A percentile compares a stretch with the other conserved stretches of the same genome.
phyloP scores from a whole-genome alignment of 92 coral and sea anemone species.

The Epizoanthus ramosus region DNA sequence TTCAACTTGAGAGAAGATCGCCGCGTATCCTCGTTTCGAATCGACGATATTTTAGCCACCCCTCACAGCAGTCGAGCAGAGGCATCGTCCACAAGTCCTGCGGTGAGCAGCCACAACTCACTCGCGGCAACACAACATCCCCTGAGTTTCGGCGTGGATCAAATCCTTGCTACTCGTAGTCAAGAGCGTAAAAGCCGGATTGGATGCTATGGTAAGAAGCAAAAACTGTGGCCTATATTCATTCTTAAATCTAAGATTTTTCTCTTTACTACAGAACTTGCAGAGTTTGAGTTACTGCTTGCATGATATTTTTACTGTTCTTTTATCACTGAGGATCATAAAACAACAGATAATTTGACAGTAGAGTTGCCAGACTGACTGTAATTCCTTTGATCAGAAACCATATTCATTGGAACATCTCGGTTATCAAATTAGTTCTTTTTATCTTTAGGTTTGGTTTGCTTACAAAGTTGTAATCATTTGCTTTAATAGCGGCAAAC shows the following conservation, averaged over 20 bases:
- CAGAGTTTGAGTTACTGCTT: slow-evolving; percentile 20
- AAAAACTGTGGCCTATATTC: no score
- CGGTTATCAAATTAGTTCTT: not conserved
- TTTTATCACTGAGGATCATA: slow-evolving; percentile 44
- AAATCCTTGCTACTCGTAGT: slow-evolving; percentile 69
- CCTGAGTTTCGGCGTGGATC: slow-evolving; percentile 88
- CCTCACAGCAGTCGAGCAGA: slow-evolving; percentile 56
- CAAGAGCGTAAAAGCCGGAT: slow-evolving; percentile 66
- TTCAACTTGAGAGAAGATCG: slow-evolving; percentile 52
- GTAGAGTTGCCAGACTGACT: not conserved
- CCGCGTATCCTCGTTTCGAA: slow-evolving; percentile 83
- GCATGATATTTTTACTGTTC: slow-evolving; percentile 11
- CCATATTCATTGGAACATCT: not conserved
- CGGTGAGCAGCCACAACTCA: slow-evolving; percentile 39
- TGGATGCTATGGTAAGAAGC: slow-evolving; percentile 70
- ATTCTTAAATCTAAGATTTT: not conserved
- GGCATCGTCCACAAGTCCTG: slow-evolving; percentile 47
- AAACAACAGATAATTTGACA: slow-evolving; percentile 1
- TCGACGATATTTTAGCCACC: slow-evolving; percentile 81
- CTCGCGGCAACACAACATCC: slow-evolving; percentile 53
- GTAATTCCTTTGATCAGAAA: not conserved
- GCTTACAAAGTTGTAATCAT: not conserved
- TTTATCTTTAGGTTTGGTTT: slow-evolving; percentile 16
- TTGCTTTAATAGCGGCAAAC: not conserved
- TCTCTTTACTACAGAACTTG: not conserved